Percentiles rank a stretch among this genome's conserved stretches.
phyloP scores from a whole-genome alignment of 2,113 vertebrate species.

The Pipra filicauda region DNA sequence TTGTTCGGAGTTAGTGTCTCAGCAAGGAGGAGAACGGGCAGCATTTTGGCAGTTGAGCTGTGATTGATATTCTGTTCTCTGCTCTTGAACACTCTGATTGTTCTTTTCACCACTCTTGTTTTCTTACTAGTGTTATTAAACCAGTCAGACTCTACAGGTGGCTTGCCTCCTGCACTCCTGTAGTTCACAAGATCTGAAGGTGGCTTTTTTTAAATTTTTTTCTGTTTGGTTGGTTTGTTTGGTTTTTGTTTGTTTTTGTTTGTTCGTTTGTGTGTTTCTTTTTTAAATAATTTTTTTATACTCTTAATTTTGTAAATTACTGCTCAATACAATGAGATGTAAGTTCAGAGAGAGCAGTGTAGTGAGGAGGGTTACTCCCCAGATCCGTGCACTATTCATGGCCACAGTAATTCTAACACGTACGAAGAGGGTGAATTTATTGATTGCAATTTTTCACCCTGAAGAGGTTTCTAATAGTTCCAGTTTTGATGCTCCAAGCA shows the following conservation, averaged over 20 bases:
- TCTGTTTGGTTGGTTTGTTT: neutral
- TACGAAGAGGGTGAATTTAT: conserved; percentile 16
- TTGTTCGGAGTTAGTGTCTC: neutral
- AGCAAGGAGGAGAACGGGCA: neutral
- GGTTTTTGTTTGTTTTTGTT: neutral
- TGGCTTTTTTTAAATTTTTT: neutral
- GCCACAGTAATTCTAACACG: conserved; percentile 21
- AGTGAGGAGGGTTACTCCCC: neutral
- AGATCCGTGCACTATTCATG: neutral
- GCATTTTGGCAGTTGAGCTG: neutral
- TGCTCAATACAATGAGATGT: neutral
- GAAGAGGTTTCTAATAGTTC: neutral
- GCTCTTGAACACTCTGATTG: neutral
- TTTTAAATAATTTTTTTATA: too few relatives aligned
- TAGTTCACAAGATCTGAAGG: neutral
- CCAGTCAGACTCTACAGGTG: neutral
- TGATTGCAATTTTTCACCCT: neutral
- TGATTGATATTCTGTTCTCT: conserved; percentile 11
- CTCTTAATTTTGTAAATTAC: neutral
- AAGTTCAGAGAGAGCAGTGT: neutral
- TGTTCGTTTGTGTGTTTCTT: too few relatives aligned
- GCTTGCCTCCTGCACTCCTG: neutral
- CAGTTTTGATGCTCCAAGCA: neutral
- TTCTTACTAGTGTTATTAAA: conserved; percentile 9
- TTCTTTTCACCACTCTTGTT: neutral